Percentiles rank a stretch among this genome's conserved stretches.
phyloP scores from a whole-genome alignment of 2,888 invertebrate species.

The Cetonia aurata region DNA sequence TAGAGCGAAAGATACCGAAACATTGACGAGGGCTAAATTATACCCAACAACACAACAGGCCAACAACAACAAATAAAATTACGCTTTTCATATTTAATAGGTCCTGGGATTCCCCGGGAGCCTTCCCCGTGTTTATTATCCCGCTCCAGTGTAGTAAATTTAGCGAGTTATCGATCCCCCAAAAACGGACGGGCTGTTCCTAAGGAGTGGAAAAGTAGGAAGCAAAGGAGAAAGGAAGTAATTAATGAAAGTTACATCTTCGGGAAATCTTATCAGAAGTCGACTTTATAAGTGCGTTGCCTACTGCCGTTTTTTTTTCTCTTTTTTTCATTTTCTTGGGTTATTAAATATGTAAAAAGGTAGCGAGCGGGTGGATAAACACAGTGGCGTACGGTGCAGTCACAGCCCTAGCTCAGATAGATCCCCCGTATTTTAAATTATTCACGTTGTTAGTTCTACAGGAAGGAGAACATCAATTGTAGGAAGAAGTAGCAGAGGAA shows the following conservation, averaged over 20 bases:
- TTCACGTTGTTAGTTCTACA: too few relatives aligned
- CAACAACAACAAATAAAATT: slow-evolving; percentile 18
- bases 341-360: too few relatives aligned
- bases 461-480: too few relatives aligned
- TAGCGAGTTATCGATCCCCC: slow-evolving; percentile 9
- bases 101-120: not conserved
- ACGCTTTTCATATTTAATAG: slow-evolving; percentile 19
- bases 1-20: too few relatives aligned
- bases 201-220: not conserved
- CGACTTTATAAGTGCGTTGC: slow-evolving; percentile 11
- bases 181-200: too few relatives aligned
- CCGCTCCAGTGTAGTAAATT: slow-evolving; percentile 1
- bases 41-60: too few relatives aligned
- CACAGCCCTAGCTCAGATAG: too few relatives aligned
- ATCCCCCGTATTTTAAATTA: too few relatives aligned
- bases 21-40: too few relatives aligned
- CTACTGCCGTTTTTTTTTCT: not conserved
- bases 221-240: not conserved
- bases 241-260: slow-evolving; percentile 21
- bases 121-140: slow-evolving; percentile 2
- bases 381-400: too few relatives aligned
- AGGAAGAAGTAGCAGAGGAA: too few relatives aligned
- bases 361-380: too few relatives aligned
- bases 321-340: not conserved
- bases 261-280: slow-evolving; percentile 4